Evolutionary conservation across 2,113 vertebrate genomes (phyloP), one percentile per base, ranked within the genome.

Genomic region (Delphinus delphis): DNA sequence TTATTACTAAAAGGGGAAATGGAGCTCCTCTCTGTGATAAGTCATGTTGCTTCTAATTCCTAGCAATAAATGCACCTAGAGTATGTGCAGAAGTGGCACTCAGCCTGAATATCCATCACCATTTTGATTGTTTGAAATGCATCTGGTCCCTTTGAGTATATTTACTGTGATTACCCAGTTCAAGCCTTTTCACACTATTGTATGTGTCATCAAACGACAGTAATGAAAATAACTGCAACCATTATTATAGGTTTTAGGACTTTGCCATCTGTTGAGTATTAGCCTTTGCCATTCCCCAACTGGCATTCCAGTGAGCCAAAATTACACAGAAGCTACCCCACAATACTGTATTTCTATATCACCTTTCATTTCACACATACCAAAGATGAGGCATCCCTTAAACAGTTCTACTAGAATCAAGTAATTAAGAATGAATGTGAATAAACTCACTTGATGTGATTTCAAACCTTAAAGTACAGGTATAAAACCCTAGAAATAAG

Each of bases 261-360:
- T 98, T 95, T 94, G 88, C 98, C 98, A 98, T 99, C 98, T 99
- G 98, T 98, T 98, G 98, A 98, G 90, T 97, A 98, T 99, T 99
- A 99, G 98, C 98, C 98, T 98, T 98, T 98, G 98, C 96, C 97
- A 98, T 98, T 73, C 93, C 95, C 82, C 97, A 98, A 98, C 93
- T 98, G 98, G 95, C 93, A 97, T 47, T 47, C 44, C 84, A 92
- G 26, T 65, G 55, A 97, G 97, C 96, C 98, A 98, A 98, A 98
- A 97, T 91, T 2, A 0, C 53, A 93, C 55, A 95, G 90, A 87
- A 95, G 70, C 68, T 63, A 73, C 44, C 86, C 55, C 38, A 50
- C 50, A 65, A 82, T 13, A 31, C 60, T 62, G 68, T 47, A 81
- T 95, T 93, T 96, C 91, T 50, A 73, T 87, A 83, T 83, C 86